Percentiles rank a stretch among this genome's conserved stretches.
Conservation (phyloP, 2,113 vertebrate genomes). For the Arizona elegans region DNA sequence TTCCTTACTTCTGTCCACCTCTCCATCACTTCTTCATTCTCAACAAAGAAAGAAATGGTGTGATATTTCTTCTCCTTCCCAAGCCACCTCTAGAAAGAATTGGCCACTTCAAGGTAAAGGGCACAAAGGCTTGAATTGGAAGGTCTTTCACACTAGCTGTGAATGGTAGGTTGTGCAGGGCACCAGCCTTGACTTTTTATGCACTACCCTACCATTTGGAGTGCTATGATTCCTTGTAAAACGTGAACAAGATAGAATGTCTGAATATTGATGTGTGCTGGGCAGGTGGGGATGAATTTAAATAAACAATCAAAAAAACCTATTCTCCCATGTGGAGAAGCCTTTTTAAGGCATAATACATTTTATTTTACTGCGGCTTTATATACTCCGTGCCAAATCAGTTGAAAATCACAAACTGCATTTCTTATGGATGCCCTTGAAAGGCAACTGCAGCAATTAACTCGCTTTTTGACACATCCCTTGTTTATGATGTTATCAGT, state of each 20-base stretch:
- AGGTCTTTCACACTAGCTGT: slow-evolving; percentile 85
- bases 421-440: slow-evolving; percentile 32
- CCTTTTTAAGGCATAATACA: slow-evolving; percentile 29
- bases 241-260: slow-evolving; percentile 68
- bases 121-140: slow-evolving; percentile 84
- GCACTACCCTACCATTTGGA: slow-evolving; percentile 59
- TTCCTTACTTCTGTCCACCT: slow-evolving; percentile 67
- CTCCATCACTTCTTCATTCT: slow-evolving; percentile 79
- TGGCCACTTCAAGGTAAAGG: slow-evolving; percentile 88
- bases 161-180: slow-evolving; percentile 79
- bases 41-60: slow-evolving; percentile 89
- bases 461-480: not conserved
- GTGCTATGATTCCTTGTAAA: slow-evolving; percentile 69
- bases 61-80: slow-evolving; percentile 87
- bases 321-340: slow-evolving; percentile 9
- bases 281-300: not conserved
- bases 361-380: slow-evolving; percentile 29
- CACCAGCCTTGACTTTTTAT: slow-evolving; percentile 62
- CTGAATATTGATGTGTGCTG: slow-evolving; percentile 50
- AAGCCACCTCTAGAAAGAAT: slow-evolving; percentile 89
- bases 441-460: slow-evolving; percentile 28
- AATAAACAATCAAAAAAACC: not conserved
- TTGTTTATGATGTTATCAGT: not conserved
- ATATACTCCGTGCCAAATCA: not conserved
- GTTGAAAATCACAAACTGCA: not conserved